Evolutionary conservation across 1,140 invertebrate genomes (phyloP).

Genomic region (Drosophila nigromelanica): DNA sequence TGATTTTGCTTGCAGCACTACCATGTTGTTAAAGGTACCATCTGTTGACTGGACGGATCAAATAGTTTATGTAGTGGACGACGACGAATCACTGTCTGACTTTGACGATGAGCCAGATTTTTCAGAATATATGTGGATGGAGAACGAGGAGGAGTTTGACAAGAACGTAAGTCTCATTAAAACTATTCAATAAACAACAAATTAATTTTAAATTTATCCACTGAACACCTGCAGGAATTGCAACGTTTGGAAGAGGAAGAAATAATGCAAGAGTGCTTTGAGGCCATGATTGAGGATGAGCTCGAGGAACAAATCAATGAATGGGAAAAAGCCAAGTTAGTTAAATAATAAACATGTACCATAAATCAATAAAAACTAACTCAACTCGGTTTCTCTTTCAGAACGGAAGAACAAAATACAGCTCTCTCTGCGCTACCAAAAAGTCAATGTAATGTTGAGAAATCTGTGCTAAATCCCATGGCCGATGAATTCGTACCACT

Average conservation of each 20-base stretch:
- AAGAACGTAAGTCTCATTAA: slow-evolving; percentile 87
- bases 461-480: slow-evolving; percentile 90
- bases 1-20: slow-evolving; percentile 48
- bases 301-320: slow-evolving; percentile 84
- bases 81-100: slow-evolving; percentile 85
- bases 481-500: slow-evolving; percentile 91
- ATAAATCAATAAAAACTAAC: not conserved
- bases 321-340: slow-evolving; percentile 81
- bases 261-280: slow-evolving; percentile 93
- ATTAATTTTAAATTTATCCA: not conserved
- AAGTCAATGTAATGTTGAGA: slow-evolving; percentile 74
- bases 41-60: slow-evolving; percentile 83
- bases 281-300: slow-evolving; percentile 91
- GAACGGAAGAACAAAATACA: slow-evolving; percentile 72
- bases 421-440: slow-evolving; percentile 82
- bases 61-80: slow-evolving; percentile 84
- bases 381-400: slow-evolving; percentile 20
- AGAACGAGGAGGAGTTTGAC: slow-evolving; percentile 95
- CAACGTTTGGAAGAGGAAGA: slow-evolving; percentile 94
- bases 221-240: slow-evolving; percentile 87
- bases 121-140: slow-evolving; percentile 96
- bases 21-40: slow-evolving; percentile 81
- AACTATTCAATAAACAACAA: not conserved
- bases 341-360: not conserved
- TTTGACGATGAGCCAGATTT: slow-evolving; percentile 87